A percentile compares a stretch with the other conserved stretches of the same genome.
Conservation (phyloP, 2,888 invertebrate species). For the Nebria salina region DNA sequence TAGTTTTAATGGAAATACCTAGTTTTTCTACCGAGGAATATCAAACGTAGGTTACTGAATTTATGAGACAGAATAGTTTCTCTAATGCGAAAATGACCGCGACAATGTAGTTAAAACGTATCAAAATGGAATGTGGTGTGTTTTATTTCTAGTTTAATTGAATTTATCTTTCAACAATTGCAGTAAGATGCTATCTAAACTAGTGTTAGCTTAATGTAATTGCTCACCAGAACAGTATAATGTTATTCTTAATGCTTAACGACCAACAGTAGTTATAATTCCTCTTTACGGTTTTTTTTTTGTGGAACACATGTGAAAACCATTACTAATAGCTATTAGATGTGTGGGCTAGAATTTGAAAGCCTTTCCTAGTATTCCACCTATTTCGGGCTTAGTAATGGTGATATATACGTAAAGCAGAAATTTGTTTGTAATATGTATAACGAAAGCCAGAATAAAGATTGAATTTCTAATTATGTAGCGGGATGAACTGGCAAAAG, state of each 20-base stretch:
- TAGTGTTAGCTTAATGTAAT: conserved; percentile 1
- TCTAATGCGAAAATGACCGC: background rate
- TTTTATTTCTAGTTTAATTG: background rate
- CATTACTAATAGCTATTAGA: background rate
- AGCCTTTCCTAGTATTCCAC: no score
- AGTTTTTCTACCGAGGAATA: background rate
- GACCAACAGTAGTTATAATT: background rate
- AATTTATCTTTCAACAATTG: background rate
- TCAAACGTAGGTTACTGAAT: background rate
- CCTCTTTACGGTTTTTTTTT: background rate
- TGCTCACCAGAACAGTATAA: background rate
- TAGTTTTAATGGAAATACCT: no score
- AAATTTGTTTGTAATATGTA: no score
- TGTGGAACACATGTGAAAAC: background rate
- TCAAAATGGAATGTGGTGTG: background rate
- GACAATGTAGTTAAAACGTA: background rate
- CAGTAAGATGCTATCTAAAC: background rate
- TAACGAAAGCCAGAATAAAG: no score
- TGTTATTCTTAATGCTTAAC: background rate
- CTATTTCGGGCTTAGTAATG: no score
- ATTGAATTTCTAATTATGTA: no score
- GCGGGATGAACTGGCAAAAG: no score
- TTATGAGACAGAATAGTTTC: background rate
- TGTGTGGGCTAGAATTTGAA: background rate
- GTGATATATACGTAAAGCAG: background rate